These are phyloP conservation scores for Drosophila cognata DNA, from an alignment of 2,888 invertebrate genomes.

Conservation along the genomic window DNA sequence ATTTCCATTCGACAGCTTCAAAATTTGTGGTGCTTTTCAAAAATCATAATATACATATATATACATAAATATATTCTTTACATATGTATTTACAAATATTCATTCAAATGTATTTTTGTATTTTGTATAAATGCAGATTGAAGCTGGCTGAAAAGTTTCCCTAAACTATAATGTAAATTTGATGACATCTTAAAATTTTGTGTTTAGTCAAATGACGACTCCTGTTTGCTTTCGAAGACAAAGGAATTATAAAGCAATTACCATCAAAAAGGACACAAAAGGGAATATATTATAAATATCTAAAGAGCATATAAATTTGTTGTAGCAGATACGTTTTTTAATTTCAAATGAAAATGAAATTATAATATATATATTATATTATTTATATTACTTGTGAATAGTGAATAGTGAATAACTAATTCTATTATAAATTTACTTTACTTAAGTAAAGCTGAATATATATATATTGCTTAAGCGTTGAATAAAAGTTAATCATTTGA, in stretches of 20 bases:
- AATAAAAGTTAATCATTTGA: not conserved
- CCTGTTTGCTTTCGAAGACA: conserved; percentile 4
- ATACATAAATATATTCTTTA: conserved; percentile 16
- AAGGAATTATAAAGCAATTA: not conserved
- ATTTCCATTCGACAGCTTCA: conserved; percentile 52
- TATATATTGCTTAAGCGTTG: not conserved
- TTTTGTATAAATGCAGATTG: conserved; percentile 50
- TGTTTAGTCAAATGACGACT: conserved; percentile 16
- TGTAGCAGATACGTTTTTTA: not conserved
- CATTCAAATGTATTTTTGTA: conserved; percentile 36
- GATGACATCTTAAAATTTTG: conserved; percentile 21
- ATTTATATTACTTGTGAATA: not conserved
- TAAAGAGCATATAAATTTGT: not conserved
- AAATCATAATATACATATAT: conserved; percentile 1
- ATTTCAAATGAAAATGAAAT: not conserved
- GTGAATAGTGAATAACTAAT: too few species aligned
- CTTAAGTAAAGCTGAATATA: not conserved
- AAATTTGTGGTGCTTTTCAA: conserved; percentile 51
- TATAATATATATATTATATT: not conserved
- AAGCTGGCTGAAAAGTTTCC: conserved; percentile 30
- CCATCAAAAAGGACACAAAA: conserved; percentile 3
- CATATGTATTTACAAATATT: conserved; percentile 8
- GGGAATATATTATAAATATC: not conserved
- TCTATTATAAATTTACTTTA: too few species aligned
- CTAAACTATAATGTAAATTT: conserved; percentile 28